phyloP scores from a whole-genome alignment of 1,140 invertebrate species.

The Orchestia grillus region DNA sequence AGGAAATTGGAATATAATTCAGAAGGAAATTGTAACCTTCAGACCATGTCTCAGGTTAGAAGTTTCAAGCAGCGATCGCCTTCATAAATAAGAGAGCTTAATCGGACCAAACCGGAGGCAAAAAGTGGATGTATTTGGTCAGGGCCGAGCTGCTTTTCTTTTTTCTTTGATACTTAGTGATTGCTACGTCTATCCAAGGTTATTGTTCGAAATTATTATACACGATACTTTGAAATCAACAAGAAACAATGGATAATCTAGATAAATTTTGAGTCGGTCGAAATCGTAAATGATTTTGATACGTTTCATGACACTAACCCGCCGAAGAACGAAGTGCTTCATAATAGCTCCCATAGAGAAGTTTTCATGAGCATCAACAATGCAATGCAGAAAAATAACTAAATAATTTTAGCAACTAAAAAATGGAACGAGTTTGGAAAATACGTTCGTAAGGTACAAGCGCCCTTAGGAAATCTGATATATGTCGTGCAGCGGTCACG shows the following conservation, averaged over 20 bases:
- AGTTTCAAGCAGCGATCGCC: not conserved
- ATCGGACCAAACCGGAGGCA: not conserved
- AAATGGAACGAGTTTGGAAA: not conserved
- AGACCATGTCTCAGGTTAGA: not conserved
- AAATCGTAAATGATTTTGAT: not conserved
- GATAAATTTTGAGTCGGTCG: not conserved
- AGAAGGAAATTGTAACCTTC: not conserved
- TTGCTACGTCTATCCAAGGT: not conserved
- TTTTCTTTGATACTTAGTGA: not conserved
- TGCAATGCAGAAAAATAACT: not conserved
- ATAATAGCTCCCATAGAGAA: not conserved
- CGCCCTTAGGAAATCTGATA: not conserved
- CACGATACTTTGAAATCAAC: not conserved
- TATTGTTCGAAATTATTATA: not conserved
- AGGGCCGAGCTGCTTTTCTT: not conserved
- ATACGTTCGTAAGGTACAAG: not conserved
- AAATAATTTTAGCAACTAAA: not conserved
- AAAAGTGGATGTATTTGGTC: not conserved
- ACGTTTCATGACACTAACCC: not conserved
- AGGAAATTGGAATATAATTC: not conserved
- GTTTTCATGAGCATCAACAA: not conserved
- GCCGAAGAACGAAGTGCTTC: not conserved
- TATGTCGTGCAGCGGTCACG: not conserved
- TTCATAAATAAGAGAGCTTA: not conserved
- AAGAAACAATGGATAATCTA: not conserved